These are phyloP conservation scores for Blastobasis adustella DNA, from an alignment of 2,888 invertebrate species.

Conservation along the genomic window DNA sequence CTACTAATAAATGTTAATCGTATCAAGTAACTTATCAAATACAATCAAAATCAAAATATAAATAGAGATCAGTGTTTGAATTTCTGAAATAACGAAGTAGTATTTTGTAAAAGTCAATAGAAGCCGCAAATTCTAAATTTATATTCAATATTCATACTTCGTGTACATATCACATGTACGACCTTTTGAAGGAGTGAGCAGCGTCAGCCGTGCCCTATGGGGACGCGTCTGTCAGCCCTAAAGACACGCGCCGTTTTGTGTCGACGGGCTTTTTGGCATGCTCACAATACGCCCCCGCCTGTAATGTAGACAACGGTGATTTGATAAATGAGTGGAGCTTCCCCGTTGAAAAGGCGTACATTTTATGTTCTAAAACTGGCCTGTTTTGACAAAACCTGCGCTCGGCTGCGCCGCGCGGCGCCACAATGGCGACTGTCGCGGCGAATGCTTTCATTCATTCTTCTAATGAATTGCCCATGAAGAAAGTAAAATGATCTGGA, in stretches of 20 bases:
- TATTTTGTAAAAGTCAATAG: too few relatives aligned
- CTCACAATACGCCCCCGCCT: slow-evolving; percentile 51
- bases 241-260: slow-evolving; percentile 35
- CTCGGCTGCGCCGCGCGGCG: slow-evolving; percentile 13
- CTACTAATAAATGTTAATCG: too few relatives aligned
- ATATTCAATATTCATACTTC: too few relatives aligned
- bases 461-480: slow-evolving; percentile 24
- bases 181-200: background rate
- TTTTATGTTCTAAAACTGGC: slow-evolving; percentile 37
- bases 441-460: slow-evolving; percentile 27
- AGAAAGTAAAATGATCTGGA: slow-evolving; percentile 1
- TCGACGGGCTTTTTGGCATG: slow-evolving; percentile 56
- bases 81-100: too few relatives aligned
- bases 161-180: background rate
- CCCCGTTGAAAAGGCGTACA: slow-evolving; percentile 52
- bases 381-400: slow-evolving; percentile 45
- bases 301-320: slow-evolving; percentile 64
- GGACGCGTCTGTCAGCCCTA: slow-evolving; percentile 19
- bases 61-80: too few relatives aligned
- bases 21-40: too few relatives aligned
- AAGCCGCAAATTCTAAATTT: too few relatives aligned
- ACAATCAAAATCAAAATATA: too few relatives aligned
- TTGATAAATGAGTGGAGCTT: slow-evolving; percentile 62
- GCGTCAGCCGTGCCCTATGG: background rate
- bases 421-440: slow-evolving; percentile 31